Percentiles rank a stretch among this genome's conserved stretches.
phyloP scores from a whole-genome alignment of 1,140 invertebrate species.

The Apocrypta bakeri region DNA sequence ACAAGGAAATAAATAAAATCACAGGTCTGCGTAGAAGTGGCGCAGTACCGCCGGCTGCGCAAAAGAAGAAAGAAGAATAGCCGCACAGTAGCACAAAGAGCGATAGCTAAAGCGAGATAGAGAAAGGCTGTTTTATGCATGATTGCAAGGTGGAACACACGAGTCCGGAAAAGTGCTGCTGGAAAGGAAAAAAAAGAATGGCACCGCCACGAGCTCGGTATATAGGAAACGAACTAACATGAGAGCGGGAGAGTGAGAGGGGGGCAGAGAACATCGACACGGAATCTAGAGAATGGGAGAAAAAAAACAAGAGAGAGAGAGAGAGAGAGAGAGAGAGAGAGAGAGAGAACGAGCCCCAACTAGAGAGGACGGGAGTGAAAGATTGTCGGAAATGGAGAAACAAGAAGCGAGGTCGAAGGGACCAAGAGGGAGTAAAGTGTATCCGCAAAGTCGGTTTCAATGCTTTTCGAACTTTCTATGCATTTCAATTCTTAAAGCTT shows the following conservation, averaged over 20 bases:
- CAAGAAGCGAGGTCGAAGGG: slow-evolving; percentile 32
- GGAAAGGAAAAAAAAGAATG: not conserved
- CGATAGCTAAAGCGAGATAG: not conserved
- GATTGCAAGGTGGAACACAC: slow-evolving; percentile 31
- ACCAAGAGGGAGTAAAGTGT: slow-evolving; percentile 13
- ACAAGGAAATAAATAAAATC: not conserved
- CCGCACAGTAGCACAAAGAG: not conserved
- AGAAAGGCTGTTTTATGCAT: slow-evolving; percentile 35
- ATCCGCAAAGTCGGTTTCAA: slow-evolving; percentile 42
- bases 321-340: too few species aligned
- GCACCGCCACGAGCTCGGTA: not conserved
- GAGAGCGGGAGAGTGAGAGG: not conserved
- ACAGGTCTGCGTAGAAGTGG: not conserved
- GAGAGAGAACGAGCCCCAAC: not conserved
- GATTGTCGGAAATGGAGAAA: slow-evolving; percentile 43
- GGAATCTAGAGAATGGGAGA: not conserved
- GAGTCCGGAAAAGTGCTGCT: slow-evolving; percentile 29
- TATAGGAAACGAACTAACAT: not conserved
- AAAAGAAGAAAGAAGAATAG: not conserved
- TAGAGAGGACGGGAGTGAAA: slow-evolving; percentile 5
- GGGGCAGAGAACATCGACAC: not conserved
- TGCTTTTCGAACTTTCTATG: slow-evolving; percentile 38
- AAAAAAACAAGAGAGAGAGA: not conserved
- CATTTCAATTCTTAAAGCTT: slow-evolving; percentile 37
- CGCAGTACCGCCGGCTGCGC: too few species aligned